Evolutionary conservation across 2,797 vertebrate genomes (phyloP).

Genomic region (Pseudomugil gertrudae): DNA sequence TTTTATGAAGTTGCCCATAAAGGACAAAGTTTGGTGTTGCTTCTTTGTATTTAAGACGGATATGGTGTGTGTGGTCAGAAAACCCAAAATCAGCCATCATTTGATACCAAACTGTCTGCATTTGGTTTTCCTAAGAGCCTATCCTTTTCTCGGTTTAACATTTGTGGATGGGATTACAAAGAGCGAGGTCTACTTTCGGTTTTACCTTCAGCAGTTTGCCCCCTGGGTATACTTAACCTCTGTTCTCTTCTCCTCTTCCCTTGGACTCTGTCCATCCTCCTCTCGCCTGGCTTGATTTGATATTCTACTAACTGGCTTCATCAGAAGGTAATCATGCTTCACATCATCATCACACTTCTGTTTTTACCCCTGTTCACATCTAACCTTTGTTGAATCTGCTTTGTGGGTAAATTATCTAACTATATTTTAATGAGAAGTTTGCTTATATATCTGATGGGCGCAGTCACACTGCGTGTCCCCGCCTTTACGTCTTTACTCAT

Average conservation of each 20-base stretch:
- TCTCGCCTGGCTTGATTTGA: slow-evolving; percentile 80
- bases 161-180: slow-evolving; percentile 53
- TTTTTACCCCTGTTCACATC: slow-evolving; percentile 66
- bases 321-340: slow-evolving; percentile 93
- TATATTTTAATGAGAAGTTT: background rate
- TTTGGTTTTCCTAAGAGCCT: slow-evolving; percentile 15
- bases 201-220: slow-evolving; percentile 62
- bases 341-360: slow-evolving; percentile 62
- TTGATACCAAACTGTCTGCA: slow-evolving; percentile 38
- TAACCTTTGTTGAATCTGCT: slow-evolving; percentile 57
- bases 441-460: too few relatives aligned
- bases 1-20: background rate
- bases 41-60: slow-evolving; percentile 10
- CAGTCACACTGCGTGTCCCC: background rate
- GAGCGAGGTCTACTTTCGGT: slow-evolving; percentile 55
- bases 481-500: background rate
- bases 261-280: slow-evolving; percentile 80
- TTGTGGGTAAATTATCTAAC: background rate
- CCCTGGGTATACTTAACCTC: slow-evolving; percentile 64
- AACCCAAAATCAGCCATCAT: slow-evolving; percentile 23
- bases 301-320: slow-evolving; percentile 81
- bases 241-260: slow-evolving; percentile 74
- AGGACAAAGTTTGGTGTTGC: slow-evolving; percentile 1
- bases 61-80: slow-evolving; percentile 11
- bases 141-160: slow-evolving; percentile 34